phyloP scores from a whole-genome alignment of 2,797 vertebrate genomes.

The Bufotes viridis region DNA sequence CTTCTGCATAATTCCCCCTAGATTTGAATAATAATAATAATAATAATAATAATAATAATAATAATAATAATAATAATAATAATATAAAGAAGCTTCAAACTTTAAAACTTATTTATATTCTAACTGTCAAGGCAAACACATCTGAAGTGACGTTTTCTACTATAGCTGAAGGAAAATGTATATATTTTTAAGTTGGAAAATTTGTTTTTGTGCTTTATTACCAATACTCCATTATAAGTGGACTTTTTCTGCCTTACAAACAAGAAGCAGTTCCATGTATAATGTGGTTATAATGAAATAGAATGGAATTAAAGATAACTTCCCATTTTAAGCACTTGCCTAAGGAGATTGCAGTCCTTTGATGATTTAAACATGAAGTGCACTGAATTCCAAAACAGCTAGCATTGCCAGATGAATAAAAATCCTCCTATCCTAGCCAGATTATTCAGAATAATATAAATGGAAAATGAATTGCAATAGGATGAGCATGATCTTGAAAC shows the following conservation, averaged over 20 bases:
- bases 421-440: constrained; percentile 50
- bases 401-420: constrained; percentile 57
- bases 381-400: constrained; percentile 61
- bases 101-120: background rate
- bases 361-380: constrained; percentile 63
- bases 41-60: too few species aligned
- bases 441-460: constrained; percentile 58
- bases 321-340: constrained; percentile 62
- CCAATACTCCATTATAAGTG: constrained; percentile 51
- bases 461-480: constrained; percentile 49
- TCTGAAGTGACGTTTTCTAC: background rate
- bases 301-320: constrained; percentile 63
- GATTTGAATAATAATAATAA: too few species aligned
- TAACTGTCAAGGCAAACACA: background rate
- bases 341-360: constrained; percentile 63
- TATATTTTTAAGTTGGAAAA: constrained; percentile 24
- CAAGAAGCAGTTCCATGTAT: constrained; percentile 55
- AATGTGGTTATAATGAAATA: constrained; percentile 63
- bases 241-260: constrained; percentile 46
- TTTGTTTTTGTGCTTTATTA: constrained; percentile 42
- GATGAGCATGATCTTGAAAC: constrained; percentile 31
- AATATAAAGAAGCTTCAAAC: background rate
- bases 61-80: background rate
- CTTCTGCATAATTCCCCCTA: too few species aligned
- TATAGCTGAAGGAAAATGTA: background rate